Conservation (phyloP, 2,113 vertebrate genomes). For the Pyrgilauda ruficollis region DNA sequence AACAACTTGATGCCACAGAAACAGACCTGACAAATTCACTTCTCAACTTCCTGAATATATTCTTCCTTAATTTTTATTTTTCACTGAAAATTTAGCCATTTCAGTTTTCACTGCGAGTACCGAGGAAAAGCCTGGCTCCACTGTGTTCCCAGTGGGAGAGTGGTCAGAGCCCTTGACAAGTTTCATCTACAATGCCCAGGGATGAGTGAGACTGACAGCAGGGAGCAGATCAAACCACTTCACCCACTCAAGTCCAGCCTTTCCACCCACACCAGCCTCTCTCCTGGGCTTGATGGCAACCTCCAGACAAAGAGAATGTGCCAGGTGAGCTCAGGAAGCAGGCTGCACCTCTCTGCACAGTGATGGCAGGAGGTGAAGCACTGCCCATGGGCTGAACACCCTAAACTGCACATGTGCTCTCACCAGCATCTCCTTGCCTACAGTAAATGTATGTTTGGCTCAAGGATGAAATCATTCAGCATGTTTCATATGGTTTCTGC, state of each 20-base stretch:
- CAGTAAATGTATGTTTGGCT: neutral
- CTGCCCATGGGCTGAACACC: neutral
- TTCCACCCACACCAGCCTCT: neutral
- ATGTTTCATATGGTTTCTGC: conserved; percentile 15
- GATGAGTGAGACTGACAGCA: accelerated
- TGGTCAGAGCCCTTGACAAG: neutral
- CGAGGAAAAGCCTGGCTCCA: accelerated
- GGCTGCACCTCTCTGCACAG: neutral
- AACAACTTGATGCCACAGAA: neutral
- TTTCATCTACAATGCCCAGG: neutral
- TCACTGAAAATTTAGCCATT: neutral
- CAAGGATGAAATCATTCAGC: neutral
- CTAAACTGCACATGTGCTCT: accelerated
- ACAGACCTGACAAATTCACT: neutral
- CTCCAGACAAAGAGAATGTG: neutral
- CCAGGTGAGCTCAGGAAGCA: neutral
- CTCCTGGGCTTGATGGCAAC: neutral
- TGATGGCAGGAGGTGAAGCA: neutral
- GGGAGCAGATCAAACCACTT: neutral
- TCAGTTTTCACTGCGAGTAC: neutral
- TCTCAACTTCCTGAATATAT: neutral
- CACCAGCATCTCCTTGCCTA: neutral
- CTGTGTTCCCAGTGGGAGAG: neutral
- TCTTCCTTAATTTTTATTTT: neutral
- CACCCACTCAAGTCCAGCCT: neutral